Evolutionary conservation across 2,797 vertebrate species (phyloP).

Genomic region (Enteromius afrohamiltoni): DNA sequence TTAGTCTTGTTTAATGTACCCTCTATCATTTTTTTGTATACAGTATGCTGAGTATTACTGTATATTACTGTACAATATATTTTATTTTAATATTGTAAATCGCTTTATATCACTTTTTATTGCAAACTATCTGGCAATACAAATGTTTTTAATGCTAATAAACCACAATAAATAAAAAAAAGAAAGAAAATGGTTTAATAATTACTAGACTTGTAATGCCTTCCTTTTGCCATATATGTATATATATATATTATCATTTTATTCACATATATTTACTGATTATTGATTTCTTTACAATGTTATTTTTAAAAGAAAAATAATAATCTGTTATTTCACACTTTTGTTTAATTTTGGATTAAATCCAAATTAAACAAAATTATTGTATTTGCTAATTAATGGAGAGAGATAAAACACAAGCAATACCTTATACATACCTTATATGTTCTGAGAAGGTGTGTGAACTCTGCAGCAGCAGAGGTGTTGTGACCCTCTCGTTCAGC

Average conservation of each 20-base stretch:
- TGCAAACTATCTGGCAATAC: neutral
- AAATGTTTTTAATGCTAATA: neutral
- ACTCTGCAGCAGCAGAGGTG: slow-evolving; percentile 59
- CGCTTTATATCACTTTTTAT: neutral
- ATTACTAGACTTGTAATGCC: neutral
- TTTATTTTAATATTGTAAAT: neutral
- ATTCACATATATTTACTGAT: too few species aligned
- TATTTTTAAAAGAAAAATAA: neutral
- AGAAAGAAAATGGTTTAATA: neutral
- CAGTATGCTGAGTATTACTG: neutral
- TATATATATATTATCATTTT: neutral
- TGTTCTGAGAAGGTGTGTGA: slow-evolving; percentile 73
- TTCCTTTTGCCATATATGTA: neutral
- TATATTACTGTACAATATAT: neutral
- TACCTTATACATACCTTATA: slow-evolving; percentile 87
- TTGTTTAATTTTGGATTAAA: neutral
- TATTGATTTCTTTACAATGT: neutral
- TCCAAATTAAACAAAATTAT: neutral
- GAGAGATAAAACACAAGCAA: neutral
- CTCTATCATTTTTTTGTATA: neutral
- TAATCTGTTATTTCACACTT: neutral
- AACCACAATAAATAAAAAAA: neutral
- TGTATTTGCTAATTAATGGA: neutral
- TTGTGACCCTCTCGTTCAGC: slow-evolving; percentile 32
- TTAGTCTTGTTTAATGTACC: neutral